Conservation (phyloP, 2,113 vertebrate genomes). For the Dasypus novemcinctus region DNA sequence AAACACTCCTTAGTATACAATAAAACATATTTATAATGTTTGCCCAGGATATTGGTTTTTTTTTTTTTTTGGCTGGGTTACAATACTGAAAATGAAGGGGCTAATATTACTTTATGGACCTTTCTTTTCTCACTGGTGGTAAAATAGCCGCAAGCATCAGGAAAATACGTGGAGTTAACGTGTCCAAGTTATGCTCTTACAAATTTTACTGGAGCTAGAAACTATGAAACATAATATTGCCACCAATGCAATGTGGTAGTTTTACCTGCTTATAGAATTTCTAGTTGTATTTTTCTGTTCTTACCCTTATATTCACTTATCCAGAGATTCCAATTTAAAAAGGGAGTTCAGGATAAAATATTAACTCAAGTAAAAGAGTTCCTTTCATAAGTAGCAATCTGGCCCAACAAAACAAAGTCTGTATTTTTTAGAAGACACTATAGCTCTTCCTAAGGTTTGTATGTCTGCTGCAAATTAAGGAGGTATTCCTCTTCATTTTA, state of each 20-base stretch:
- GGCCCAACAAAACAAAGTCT: not conserved
- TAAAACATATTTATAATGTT: slow-evolving; percentile 65
- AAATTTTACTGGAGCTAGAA: not conserved
- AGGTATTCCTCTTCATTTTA: not conserved
- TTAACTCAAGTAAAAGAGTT: not conserved
- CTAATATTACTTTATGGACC: slow-evolving; percentile 55
- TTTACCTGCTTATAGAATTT: not conserved
- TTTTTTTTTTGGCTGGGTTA: not conserved
- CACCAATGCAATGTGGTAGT: not conserved
- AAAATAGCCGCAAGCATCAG: slow-evolving; percentile 7
- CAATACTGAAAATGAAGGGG: slow-evolving; percentile 33
- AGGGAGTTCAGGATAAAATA: not conserved
- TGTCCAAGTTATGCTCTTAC: not conserved
- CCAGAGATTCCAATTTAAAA: not conserved
- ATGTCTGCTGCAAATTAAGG: not conserved
- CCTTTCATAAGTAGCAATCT: not conserved
- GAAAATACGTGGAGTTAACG: not conserved
- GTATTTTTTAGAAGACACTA: not conserved
- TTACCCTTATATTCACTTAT: not conserved
- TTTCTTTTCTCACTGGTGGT: not conserved
- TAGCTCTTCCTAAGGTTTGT: not conserved
- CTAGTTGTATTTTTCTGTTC: not conserved
- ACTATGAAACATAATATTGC: not conserved
- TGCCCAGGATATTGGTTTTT: slow-evolving; percentile 63
- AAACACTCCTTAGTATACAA: slow-evolving; percentile 42